phyloP scores from a whole-genome alignment of 2,113 vertebrate genomes.

The Trogon surrucura region DNA sequence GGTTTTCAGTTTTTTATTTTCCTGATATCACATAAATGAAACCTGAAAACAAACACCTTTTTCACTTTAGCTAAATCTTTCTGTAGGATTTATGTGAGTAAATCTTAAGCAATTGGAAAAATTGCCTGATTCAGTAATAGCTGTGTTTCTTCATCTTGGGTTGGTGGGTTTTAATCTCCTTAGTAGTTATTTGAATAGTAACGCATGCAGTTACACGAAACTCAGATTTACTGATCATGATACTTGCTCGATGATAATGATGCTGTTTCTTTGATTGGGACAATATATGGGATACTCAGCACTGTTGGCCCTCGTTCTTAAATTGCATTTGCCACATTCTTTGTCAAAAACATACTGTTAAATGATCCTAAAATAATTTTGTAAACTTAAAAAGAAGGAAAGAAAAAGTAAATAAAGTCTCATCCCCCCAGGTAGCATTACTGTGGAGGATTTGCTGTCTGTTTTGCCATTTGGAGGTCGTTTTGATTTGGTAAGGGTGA shows the following conservation, averaged over 20 bases:
- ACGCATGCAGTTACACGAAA: neutral
- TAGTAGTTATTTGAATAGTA: neutral
- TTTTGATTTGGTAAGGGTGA: slow-evolving; percentile 85
- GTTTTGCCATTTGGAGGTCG: slow-evolving; percentile 93
- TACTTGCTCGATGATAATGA: neutral
- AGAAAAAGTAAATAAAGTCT: neutral
- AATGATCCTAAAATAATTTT: neutral
- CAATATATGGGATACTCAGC: neutral
- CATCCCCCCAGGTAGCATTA: slow-evolving; percentile 83
- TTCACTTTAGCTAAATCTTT: neutral
- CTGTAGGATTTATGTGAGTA: neutral
- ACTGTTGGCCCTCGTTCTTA: neutral
- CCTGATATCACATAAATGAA: neutral
- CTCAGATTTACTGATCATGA: neutral
- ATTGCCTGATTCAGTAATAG: neutral
- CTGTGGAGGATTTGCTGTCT: slow-evolving; percentile 85
- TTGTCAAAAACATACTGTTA: neutral
- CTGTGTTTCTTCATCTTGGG: neutral
- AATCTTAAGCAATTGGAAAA: neutral
- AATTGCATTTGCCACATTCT: neutral
- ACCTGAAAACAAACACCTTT: neutral
- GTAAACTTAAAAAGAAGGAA: neutral
- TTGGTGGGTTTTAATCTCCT: neutral
- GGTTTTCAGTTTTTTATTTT: neutral
- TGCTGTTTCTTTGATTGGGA: neutral